These are phyloP conservation scores for Heterocephalus glaber DNA, from an alignment of 2,113 vertebrate genomes.

Conservation along the genomic window DNA sequence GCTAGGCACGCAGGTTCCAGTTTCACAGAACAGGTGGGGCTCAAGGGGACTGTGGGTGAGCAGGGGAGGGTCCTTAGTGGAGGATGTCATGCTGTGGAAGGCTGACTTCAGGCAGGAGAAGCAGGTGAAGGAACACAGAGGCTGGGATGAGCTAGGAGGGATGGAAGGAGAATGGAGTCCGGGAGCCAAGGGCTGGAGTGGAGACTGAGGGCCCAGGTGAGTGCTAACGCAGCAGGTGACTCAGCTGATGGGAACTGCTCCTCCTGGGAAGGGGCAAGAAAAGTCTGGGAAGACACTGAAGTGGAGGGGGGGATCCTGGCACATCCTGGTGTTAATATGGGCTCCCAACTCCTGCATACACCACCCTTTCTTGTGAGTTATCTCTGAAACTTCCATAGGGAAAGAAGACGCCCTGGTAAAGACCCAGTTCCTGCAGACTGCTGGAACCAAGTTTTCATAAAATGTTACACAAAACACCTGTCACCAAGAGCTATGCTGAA, in stretches of 20 bases:
- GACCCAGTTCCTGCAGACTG: neutral
- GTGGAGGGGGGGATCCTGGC: neutral
- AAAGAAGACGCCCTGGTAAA: neutral
- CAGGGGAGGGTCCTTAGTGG: neutral
- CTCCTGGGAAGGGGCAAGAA: neutral
- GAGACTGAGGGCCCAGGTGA: too few relatives aligned
- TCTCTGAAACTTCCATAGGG: neutral
- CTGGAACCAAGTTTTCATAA: neutral
- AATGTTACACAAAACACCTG: neutral
- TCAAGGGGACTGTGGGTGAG: neutral
- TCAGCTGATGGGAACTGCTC: neutral
- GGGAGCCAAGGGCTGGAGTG: neutral
- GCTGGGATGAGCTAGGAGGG: neutral
- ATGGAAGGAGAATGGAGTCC: neutral
- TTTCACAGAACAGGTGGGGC: neutral
- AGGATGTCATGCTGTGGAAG: neutral
- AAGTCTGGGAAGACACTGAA: neutral
- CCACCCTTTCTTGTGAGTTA: neutral
- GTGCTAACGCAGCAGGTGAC: neutral
- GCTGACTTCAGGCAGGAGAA: neutral
- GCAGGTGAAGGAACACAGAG: neutral
- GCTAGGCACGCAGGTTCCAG: neutral
- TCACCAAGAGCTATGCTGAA: neutral
- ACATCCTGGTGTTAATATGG: neutral
- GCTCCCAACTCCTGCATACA: neutral